Evolutionary conservation across 2,888 invertebrate genomes (phyloP).

Genomic region (Nephrotoma appendiculata): DNA sequence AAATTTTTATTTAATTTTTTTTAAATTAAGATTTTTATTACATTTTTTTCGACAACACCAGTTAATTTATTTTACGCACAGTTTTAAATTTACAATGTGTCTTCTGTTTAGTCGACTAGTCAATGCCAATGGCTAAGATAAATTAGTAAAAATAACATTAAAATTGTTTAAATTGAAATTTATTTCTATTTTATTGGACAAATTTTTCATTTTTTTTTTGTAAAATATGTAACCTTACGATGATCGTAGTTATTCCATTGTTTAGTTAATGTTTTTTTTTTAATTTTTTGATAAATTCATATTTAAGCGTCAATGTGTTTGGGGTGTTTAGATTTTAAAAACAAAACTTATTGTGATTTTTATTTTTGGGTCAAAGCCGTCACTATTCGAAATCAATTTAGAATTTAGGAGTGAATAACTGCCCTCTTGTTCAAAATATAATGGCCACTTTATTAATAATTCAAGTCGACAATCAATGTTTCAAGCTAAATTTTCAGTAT

Average conservation of each 20-base stretch:
- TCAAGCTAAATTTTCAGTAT: too few relatives aligned
- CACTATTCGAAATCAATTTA: neutral
- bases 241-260: neutral
- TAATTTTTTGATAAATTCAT: neutral
- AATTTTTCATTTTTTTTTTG: neutral
- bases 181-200: neutral
- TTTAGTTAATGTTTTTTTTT: neutral
- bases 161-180: neutral
- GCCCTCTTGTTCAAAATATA: too few relatives aligned
- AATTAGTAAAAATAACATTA: neutral
- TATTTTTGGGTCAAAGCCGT: neutral
- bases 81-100: neutral
- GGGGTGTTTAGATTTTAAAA: neutral
- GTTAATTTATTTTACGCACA: neutral
- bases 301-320: neutral
- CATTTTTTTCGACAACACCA: neutral
- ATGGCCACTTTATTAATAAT: too few relatives aligned
- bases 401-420: too few relatives aligned
- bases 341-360: neutral
- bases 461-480: too few relatives aligned
- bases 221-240: neutral
- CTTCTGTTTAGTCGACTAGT: neutral
- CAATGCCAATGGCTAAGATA: neutral
- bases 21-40: neutral
- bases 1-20: neutral